These are phyloP conservation scores for Coboldia fuscipes DNA, from an alignment of 1,140 invertebrate species.

Conservation along the genomic window DNA sequence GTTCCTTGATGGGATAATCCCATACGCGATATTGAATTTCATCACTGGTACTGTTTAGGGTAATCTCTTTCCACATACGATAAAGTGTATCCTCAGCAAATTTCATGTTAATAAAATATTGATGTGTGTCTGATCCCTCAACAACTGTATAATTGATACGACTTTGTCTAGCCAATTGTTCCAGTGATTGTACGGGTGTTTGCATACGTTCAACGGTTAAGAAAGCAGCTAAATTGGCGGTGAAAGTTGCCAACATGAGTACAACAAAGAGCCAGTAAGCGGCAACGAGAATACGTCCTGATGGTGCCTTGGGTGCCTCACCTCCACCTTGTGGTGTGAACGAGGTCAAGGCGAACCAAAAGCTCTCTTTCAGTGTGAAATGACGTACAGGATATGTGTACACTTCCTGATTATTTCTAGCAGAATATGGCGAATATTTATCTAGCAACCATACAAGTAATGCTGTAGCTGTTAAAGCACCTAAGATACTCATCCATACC, in stretches of 20 bases:
- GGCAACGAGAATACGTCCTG: constrained; percentile 62
- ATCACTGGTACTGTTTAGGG: constrained; percentile 52
- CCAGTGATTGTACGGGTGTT: constrained; percentile 69
- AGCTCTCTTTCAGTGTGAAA: constrained; percentile 73
- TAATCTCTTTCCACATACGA: constrained; percentile 75
- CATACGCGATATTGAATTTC: constrained; percentile 64
- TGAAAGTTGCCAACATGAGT: constrained; percentile 85
- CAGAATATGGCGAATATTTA: constrained; percentile 74
- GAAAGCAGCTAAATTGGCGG: constrained; percentile 90
- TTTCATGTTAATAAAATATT: constrained; percentile 85
- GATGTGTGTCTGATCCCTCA: constrained; percentile 48
- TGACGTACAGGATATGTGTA: constrained; percentile 65
- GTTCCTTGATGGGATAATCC: constrained; percentile 83
- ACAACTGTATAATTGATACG: constrained; percentile 85
- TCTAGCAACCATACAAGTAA: constrained; percentile 76
- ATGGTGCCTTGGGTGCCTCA: constrained; percentile 65
- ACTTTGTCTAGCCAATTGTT: constrained; percentile 67
- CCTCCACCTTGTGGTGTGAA: constrained; percentile 81
- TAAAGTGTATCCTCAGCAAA: constrained; percentile 72
- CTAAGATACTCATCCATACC: constrained; percentile 76
- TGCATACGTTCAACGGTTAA: constrained; percentile 92
- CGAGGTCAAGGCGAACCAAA: constrained; percentile 84
- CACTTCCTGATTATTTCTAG: constrained; percentile 56
- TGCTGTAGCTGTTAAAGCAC: constrained; percentile 57
- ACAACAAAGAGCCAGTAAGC: constrained; percentile 89